Evolutionary conservation across 2,888 invertebrate species (phyloP).

Genomic region (Cheilosia soror): DNA sequence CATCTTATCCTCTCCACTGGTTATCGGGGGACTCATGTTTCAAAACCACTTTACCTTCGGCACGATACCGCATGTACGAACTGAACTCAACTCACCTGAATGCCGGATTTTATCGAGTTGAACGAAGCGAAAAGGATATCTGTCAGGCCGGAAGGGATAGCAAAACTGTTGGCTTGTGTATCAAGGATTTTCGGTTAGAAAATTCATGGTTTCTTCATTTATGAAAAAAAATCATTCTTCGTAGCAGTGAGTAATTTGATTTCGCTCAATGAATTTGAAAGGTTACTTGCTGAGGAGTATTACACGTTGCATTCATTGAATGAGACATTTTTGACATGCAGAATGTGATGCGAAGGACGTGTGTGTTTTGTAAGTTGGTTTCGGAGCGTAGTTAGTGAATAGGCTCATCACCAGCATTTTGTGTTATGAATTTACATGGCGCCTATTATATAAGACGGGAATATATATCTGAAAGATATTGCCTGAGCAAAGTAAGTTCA

Average conservation of each 20-base stretch:
- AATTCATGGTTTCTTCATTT: conserved; percentile 17
- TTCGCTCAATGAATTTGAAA: background rate
- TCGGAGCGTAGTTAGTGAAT: too few relatives aligned
- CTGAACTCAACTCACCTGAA: conserved; percentile 46
- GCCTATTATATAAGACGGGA: too few relatives aligned
- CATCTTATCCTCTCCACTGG: conserved; percentile 10
- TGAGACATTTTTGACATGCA: background rate
- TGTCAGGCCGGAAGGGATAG: conserved; percentile 38
- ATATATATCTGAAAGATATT: too few relatives aligned
- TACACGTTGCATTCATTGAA: background rate
- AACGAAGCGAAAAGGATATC: conserved; percentile 53
- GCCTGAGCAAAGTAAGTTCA: too few relatives aligned
- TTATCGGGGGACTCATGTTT: conserved; percentile 34
- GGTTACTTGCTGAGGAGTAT: background rate
- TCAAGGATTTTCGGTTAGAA: conserved; percentile 24
- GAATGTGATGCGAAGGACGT: background rate
- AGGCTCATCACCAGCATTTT: too few relatives aligned
- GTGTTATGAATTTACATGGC: too few relatives aligned
- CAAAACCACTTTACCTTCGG: conserved; percentile 41
- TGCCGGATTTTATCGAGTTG: conserved; percentile 58
- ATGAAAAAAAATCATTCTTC: conserved; percentile 21
- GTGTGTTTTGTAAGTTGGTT: background rate
- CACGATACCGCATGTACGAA: conserved; percentile 3
- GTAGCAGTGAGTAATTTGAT: background rate
- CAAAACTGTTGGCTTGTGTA: conserved; percentile 24